These are phyloP conservation scores for Hemibagrus guttatus DNA, from an alignment of 2,797 vertebrate species.

Conservation along the genomic window DNA sequence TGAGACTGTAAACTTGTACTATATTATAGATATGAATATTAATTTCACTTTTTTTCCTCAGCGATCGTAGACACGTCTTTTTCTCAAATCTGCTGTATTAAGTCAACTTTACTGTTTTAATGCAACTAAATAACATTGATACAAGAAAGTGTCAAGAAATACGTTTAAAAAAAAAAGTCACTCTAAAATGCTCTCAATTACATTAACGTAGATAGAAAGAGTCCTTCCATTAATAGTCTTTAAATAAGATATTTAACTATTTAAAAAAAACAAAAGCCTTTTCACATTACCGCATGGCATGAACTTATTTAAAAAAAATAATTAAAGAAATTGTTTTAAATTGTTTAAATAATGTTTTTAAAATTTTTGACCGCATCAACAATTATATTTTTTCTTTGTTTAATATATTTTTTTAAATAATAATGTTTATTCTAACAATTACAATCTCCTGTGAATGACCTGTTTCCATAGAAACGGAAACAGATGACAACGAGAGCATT, in stretches of 20 bases:
- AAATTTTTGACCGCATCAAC: background rate
- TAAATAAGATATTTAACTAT: background rate
- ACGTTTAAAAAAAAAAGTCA: background rate
- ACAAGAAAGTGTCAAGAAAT: background rate
- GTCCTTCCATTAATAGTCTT: background rate
- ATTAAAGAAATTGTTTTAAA: no score
- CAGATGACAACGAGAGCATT: no score
- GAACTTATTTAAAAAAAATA: no score
- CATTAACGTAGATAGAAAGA: no score
- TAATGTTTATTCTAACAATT: background rate
- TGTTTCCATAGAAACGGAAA: background rate
- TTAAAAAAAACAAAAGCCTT: no score
- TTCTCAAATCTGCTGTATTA: no score
- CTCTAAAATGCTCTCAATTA: background rate
- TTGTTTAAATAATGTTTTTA: no score
- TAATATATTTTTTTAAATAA: background rate
- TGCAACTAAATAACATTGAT: no score
- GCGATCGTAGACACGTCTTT: no score
- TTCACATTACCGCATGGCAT: background rate
- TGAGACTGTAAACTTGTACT: background rate
- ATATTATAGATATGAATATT: background rate
- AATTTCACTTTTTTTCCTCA: no score
- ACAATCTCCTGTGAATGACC: background rate
- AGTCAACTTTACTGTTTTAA: no score
- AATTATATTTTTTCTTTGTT: background rate